Conservation (phyloP, 1,140 invertebrate species). For the Drosophila asahinai region DNA sequence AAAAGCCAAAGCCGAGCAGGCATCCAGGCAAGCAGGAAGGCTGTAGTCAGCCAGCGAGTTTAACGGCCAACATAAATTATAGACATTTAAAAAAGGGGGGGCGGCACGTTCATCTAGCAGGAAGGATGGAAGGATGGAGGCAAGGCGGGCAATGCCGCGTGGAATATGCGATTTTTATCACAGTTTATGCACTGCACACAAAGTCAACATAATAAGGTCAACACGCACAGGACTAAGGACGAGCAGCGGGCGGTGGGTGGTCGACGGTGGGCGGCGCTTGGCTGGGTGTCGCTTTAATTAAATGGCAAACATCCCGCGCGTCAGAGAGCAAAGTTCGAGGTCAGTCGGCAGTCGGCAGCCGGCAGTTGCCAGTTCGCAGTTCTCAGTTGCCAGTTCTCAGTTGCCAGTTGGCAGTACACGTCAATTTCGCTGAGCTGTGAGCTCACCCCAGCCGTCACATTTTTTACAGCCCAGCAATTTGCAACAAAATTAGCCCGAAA, state of each 20-base stretch:
- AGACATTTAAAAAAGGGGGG: constrained; percentile 70
- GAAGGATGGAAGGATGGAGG: constrained; percentile 1
- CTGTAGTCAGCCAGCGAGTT: constrained; percentile 65
- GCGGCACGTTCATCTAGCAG: constrained; percentile 31
- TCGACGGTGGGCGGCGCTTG: constrained; percentile 1
- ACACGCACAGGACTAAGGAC: constrained; percentile 62
- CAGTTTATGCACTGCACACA: constrained; percentile 82
- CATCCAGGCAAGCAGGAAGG: constrained; percentile 31
- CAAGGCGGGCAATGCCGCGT: constrained; percentile 42
- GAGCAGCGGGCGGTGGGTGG: constrained; percentile 8
- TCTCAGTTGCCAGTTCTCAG: constrained; percentile 21
- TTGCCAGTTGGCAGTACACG: constrained; percentile 29
- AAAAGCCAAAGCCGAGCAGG: constrained; percentile 26
- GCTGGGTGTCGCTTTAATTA: constrained; percentile 68
- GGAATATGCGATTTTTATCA: constrained; percentile 81
- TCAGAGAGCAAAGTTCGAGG: constrained; percentile 73
- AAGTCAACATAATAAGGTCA: constrained; percentile 83
- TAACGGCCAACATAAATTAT: constrained; percentile 78
- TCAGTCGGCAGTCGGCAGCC: constrained; percentile 33
- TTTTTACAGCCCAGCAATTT: constrained; percentile 78
- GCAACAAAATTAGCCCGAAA: constrained; percentile 79
- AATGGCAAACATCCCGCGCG: constrained; percentile 64
- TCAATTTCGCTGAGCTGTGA: constrained; percentile 43
- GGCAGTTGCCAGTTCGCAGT: constrained; percentile 24
- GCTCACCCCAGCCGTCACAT: constrained; percentile 15